Conservation (phyloP, 2,113 vertebrate genomes). For the Pachycephala philippinensis region DNA sequence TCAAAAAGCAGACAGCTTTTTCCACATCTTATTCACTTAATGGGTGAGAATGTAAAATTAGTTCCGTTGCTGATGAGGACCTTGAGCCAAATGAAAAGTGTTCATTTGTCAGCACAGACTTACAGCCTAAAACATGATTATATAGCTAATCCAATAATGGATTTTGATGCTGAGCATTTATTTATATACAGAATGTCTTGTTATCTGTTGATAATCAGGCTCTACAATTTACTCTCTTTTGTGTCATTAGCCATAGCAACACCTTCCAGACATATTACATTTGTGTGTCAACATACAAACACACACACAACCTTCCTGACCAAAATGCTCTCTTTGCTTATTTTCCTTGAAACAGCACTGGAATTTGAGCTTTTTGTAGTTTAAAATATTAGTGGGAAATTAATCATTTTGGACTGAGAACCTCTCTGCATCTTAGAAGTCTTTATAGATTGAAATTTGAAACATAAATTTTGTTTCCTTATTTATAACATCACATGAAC, state of each 20-base stretch:
- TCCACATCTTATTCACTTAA: constrained; percentile 87
- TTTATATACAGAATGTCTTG: constrained; percentile 82
- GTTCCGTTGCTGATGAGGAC: constrained; percentile 86
- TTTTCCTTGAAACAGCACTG: constrained; percentile 5
- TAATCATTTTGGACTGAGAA: constrained; percentile 31
- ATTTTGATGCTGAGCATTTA: constrained; percentile 81
- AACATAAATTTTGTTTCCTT: constrained; percentile 41
- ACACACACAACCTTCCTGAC: constrained; percentile 56
- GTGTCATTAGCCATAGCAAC: constrained; percentile 76
- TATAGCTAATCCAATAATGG: constrained; percentile 87
- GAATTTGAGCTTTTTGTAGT: constrained; percentile 37
- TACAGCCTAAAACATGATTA: constrained; percentile 84
- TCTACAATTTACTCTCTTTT: constrained; percentile 81
- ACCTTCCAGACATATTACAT: constrained; percentile 72
- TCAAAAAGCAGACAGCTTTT: constrained; percentile 86
- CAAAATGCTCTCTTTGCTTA: constrained; percentile 61
- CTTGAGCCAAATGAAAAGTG: constrained; percentile 87
- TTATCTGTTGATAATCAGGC: constrained; percentile 84
- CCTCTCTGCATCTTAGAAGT: background rate
- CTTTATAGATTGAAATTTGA: constrained; percentile 46
- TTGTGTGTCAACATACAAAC: constrained; percentile 72
- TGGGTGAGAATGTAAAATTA: constrained; percentile 87
- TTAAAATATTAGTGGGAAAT: constrained; percentile 60
- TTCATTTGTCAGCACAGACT: constrained; percentile 86
- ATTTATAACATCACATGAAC: constrained; percentile 17